phyloP scores from a whole-genome alignment of 2,113 vertebrate species.

The Cynopterus brachyotis region DNA sequence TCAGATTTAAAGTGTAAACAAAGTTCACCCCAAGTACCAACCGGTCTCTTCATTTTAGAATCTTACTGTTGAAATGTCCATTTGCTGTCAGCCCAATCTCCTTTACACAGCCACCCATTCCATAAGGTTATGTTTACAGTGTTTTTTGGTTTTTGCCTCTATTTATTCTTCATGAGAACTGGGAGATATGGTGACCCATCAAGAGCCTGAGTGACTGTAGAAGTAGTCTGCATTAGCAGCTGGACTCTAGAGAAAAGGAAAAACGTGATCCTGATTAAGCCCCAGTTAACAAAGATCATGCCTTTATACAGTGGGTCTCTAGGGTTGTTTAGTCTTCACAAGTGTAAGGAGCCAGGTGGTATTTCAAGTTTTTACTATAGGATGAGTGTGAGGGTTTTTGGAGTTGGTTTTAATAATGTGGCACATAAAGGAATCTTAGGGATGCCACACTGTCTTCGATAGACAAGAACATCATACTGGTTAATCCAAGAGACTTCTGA shows the following conservation, averaged over 20 bases:
- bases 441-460: neutral
- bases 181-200: neutral
- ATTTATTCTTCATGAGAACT: constrained; percentile 23
- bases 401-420: neutral
- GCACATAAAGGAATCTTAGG: neutral
- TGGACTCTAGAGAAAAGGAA: neutral
- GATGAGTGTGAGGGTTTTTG: neutral
- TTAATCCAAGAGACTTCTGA: neutral
- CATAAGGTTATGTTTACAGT: neutral
- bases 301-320: neutral
- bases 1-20: constrained; percentile 25
- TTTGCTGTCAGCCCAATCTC: neutral
- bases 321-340: neutral
- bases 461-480: neutral
- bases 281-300: neutral
- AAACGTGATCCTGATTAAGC: neutral
- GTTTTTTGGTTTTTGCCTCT: neutral
- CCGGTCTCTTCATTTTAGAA: constrained; percentile 31
- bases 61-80: constrained; percentile 12
- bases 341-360: neutral
- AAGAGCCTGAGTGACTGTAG: neutral
- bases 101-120: neutral
- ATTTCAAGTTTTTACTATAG: neutral
- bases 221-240: neutral
- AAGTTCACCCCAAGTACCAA: neutral